Percentiles rank a stretch among this genome's conserved stretches.
Conservation (phyloP, 2,888 invertebrate species). For the Lycaena phlaeas region DNA sequence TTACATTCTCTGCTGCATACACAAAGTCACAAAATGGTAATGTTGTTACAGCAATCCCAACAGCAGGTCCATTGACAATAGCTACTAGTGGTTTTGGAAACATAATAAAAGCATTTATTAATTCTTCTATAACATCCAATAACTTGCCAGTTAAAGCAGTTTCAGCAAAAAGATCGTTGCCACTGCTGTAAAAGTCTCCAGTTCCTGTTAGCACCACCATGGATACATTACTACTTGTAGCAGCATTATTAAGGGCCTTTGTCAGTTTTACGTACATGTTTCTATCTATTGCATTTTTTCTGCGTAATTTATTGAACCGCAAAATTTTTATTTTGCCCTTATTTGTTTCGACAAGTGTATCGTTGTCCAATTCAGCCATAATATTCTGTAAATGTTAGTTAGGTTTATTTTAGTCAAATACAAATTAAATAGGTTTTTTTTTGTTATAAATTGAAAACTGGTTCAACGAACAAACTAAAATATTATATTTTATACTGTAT, state of each 20-base stretch:
- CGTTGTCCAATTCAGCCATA: slow-evolving; percentile 23
- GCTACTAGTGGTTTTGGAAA: slow-evolving; percentile 92
- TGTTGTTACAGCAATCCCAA: slow-evolving; percentile 91
- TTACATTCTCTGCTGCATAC: slow-evolving; percentile 87
- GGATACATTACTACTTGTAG: slow-evolving; percentile 75
- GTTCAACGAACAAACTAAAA: too few relatives aligned
- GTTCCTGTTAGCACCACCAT: slow-evolving; percentile 85
- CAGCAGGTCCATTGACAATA: slow-evolving; percentile 94
- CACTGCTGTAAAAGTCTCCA: slow-evolving; percentile 88
- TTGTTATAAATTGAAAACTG: too few relatives aligned
- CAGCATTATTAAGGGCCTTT: slow-evolving; percentile 78
- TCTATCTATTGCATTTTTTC: slow-evolving; percentile 83
- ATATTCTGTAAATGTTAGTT: slow-evolving; percentile 5
- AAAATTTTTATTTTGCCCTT: slow-evolving; percentile 60
- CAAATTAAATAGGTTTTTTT: neutral
- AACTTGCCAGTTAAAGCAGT: slow-evolving; percentile 26
- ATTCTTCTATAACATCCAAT: slow-evolving; percentile 58
- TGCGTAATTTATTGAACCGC: slow-evolving; percentile 81
- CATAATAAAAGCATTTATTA: slow-evolving; percentile 83
- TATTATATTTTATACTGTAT: too few relatives aligned
- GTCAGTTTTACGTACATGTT: slow-evolving; percentile 79
- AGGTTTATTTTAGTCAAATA: neutral
- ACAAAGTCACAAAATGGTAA: slow-evolving; percentile 90
- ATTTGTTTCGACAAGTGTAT: slow-evolving; percentile 36
- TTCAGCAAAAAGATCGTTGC: slow-evolving; percentile 77